Conservation (phyloP, 2,113 vertebrate genomes). For the Heterotilapia buettikoferi region DNA sequence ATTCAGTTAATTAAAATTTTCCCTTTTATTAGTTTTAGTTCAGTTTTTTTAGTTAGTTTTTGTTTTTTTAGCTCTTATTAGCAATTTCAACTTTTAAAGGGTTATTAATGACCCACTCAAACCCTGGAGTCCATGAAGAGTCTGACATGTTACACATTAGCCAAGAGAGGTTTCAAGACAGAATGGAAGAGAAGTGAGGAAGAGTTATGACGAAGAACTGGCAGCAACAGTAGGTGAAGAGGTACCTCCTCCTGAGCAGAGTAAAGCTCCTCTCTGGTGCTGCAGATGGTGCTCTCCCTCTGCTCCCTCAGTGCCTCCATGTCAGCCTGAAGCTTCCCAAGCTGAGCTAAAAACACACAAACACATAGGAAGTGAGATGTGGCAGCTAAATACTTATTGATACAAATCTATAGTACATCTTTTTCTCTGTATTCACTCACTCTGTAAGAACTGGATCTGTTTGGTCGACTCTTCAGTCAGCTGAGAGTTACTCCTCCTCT, state of each 20-base stretch:
- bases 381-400: background rate
- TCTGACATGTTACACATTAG: background rate
- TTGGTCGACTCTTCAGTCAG: conserved; percentile 91
- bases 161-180: background rate
- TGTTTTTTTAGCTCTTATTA: background rate
- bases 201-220: background rate
- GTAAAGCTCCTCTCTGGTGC: conserved; percentile 82
- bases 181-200: background rate
- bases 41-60: background rate
- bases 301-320: conserved; percentile 88
- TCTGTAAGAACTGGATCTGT: conserved; percentile 94
- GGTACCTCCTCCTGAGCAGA: conserved; percentile 83
- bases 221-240: background rate
- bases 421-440: conserved; percentile 60
- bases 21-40: background rate
- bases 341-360: conserved; percentile 56
- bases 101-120: background rate
- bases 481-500: conserved; percentile 82
- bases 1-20: background rate
- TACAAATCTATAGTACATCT: background rate
- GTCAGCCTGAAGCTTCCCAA: conserved; percentile 83
- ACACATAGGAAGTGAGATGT: background rate
- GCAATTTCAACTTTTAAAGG: background rate
- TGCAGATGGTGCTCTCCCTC: conserved; percentile 85
- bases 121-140: background rate